Base-by-base conservation (phyloP, 1,140 invertebrate species). In the Megalopta genalis region DNA sequence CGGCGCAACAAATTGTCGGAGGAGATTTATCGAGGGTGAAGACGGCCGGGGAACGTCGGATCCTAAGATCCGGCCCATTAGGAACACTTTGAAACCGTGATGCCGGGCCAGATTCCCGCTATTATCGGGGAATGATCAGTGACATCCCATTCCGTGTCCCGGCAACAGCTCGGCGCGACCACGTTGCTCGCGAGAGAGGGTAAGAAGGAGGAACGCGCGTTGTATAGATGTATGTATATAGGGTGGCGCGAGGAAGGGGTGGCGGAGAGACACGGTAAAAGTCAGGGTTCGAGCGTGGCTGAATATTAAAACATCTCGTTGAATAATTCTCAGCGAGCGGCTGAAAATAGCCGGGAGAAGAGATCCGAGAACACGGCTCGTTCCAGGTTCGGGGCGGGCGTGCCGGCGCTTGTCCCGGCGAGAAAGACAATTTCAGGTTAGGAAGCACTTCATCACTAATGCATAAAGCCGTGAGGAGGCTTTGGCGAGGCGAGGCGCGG, bases 401-500 rank as follows among this genome's bases (percentile, higher is more conserved):
- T 78, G 68, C 73, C 81, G 84, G 66, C 66, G 79, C 69, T 83
- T 81, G 85, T 86, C 77, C 85, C 77, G 72, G 77, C 23, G 81
- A 84, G 85, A 87, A 87, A 87, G 85, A 87, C 85, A 87, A 87
- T 87, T 86, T 87, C 85, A 86, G 78, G 81, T 78, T 86, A 84
- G 82, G 73, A 86, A 86, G 78, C 72, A 84, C 81, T 86, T 87
- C 85, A 84, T 87, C 85, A 83, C 75, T 86, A 87, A 86, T 86
- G 85, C 85, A 86, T 86, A 87, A 86, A 84, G 80, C 64, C 71
- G 75, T 64, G 71, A 65, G 46, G 60, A 42, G 70, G 54, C 42
- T 46, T 46, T 46, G 42, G 42, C 10, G 42, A 2, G 16, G 46
- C 10, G 46, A 16, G 46, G 14, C 1, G 3, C 8, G 46, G 46